Evolutionary conservation across 2,888 invertebrate species (phyloP).

Genomic region (Rhaphigaster nebulosa): DNA sequence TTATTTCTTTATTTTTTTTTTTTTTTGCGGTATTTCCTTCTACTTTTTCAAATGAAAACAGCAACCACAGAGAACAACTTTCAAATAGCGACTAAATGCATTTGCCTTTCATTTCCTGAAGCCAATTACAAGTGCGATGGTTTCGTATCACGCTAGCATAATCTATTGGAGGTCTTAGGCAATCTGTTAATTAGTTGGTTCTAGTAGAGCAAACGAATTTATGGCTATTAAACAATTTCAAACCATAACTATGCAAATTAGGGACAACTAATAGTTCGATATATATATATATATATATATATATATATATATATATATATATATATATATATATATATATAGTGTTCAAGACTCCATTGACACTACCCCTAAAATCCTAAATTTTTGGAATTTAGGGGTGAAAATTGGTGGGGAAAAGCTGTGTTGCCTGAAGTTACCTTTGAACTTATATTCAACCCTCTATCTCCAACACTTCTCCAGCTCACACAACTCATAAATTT

Average conservation of each 20-base stretch:
- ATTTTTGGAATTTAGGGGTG: too few species aligned
- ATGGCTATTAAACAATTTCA: not conserved
- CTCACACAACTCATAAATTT: too few species aligned
- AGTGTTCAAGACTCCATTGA: too few species aligned
- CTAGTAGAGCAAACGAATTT: not conserved
- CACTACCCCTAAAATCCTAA: too few species aligned
- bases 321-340: too few species aligned
- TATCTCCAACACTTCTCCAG: too few species aligned
- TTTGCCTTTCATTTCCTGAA: not conserved
- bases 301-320: too few species aligned
- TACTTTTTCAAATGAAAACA: not conserved
- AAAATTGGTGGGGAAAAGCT: too few species aligned
- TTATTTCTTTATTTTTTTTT: not conserved
- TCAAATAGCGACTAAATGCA: conserved; percentile 1
- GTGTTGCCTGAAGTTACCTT: too few species aligned
- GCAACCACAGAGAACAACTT: conserved; percentile 8
- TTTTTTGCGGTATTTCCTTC: not conserved
- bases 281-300: too few species aligned
- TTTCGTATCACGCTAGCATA: not conserved
- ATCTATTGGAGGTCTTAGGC: not conserved
- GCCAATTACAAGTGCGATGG: not conserved
- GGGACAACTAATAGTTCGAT: not conserved
- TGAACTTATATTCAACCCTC: too few species aligned
- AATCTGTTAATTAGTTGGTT: not conserved
- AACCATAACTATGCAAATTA: not conserved